A percentile compares a stretch with the other conserved stretches of the same genome.
phyloP scores from a whole-genome alignment of 2,797 vertebrate genomes.

The Oreortyx pictus region DNA sequence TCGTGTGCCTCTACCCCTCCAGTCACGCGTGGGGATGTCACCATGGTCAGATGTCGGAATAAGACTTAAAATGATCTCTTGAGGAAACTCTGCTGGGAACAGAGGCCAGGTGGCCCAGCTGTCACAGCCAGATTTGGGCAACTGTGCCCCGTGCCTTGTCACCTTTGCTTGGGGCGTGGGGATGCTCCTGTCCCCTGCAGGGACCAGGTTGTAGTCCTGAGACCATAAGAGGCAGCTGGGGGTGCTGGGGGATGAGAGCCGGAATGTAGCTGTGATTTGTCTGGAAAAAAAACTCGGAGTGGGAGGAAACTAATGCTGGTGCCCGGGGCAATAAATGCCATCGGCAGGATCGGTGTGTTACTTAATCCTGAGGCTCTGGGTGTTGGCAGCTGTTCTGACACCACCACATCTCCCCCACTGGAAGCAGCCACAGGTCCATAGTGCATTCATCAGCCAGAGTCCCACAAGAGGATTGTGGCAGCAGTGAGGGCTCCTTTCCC shows the following conservation, averaged over 20 bases:
- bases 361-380: neutral
- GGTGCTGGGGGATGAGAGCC: neutral
- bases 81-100: neutral
- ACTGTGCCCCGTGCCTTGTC: neutral
- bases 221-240: accelerated
- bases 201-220: accelerated
- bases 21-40: accelerated
- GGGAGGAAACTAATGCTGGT: neutral
- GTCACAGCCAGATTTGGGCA: neutral
- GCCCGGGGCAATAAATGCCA: neutral
- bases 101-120: neutral
- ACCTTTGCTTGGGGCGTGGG: accelerated
- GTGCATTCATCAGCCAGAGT: neutral
- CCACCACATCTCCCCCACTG: neutral
- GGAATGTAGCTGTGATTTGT: neutral
- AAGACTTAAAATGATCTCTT: neutral
- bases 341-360: neutral
- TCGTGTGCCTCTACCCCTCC: neutral
- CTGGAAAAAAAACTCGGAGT: neutral
- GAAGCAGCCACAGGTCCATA: neutral
- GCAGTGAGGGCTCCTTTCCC: neutral
- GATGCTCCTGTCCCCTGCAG: neutral
- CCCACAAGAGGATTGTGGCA: neutral
- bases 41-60: neutral
- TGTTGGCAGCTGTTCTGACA: neutral